phyloP scores from a whole-genome alignment of 2,888 invertebrate species.

The Orthosia gothica region DNA sequence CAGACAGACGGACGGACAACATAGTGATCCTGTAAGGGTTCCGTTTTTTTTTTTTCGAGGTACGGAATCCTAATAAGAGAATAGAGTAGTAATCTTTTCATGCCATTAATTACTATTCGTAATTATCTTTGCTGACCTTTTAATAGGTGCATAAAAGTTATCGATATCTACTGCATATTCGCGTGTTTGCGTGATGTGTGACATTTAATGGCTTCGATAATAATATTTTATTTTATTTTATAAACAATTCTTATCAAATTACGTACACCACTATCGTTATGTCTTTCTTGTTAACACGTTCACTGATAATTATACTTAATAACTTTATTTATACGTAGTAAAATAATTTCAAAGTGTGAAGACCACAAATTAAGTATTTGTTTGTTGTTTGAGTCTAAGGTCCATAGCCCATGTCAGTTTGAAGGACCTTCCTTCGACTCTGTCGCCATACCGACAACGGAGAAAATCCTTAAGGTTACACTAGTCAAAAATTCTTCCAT shows the following conservation, averaged over 20 bases:
- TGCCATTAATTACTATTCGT: not conserved
- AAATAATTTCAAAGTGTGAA: not conserved
- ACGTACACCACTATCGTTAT: constrained; percentile 12
- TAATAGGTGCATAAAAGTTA: constrained; percentile 1
- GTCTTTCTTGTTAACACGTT: constrained; percentile 19
- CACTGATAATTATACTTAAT: constrained; percentile 19
- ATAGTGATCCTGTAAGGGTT: too few species aligned
- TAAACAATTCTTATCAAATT: constrained; percentile 39
- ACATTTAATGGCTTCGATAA: constrained; percentile 14
- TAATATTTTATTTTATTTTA: constrained; percentile 11
- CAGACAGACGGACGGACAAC: too few species aligned
- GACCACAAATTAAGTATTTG: not conserved
- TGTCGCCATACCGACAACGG: too few species aligned
- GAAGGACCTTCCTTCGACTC: too few species aligned
- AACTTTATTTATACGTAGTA: constrained; percentile 8
- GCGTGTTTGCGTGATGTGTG: constrained; percentile 33
- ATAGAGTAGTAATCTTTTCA: not conserved
- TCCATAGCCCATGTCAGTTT: too few species aligned
- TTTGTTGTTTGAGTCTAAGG: not conserved
- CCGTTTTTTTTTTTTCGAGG: too few species aligned
- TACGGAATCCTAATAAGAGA: too few species aligned
- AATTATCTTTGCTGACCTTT: constrained; percentile 3
- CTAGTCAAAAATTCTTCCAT: too few species aligned
- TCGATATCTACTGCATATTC: constrained; percentile 17
- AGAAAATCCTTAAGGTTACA: too few species aligned